phyloP scores from a whole-genome alignment of 1,140 invertebrate genomes.

The Drosophila gunungcola region DNA sequence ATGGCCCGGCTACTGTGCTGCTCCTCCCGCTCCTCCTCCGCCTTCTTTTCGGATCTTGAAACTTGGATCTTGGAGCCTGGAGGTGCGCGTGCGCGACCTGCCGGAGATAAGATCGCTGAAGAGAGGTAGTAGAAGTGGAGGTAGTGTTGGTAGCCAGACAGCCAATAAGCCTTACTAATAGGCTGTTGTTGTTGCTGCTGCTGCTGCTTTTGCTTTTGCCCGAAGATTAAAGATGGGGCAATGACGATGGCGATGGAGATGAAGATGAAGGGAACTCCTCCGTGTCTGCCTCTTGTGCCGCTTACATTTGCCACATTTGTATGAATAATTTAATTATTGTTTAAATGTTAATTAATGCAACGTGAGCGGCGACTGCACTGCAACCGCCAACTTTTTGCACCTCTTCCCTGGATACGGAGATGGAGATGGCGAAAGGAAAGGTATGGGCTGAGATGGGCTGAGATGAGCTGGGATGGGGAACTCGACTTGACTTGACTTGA shows the following conservation, averaged over 20 bases:
- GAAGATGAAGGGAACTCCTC: constrained; percentile 34
- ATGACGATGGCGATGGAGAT: constrained; percentile 34
- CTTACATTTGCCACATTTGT: constrained; percentile 79
- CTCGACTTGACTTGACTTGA: constrained; percentile 49
- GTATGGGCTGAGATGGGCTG: too few species aligned
- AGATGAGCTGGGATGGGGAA: too few species aligned
- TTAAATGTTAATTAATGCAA: constrained; percentile 85
- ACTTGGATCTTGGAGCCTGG: constrained; percentile 21
- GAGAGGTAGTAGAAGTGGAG: neutral
- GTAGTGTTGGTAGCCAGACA: constrained; percentile 25
- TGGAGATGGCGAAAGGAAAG: neutral
- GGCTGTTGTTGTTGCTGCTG: constrained; percentile 53
- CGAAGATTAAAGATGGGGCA: constrained; percentile 19
- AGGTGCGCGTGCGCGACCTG: constrained; percentile 76
- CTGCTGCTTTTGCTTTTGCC: neutral
- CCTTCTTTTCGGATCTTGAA: neutral
- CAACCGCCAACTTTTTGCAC: constrained; percentile 47
- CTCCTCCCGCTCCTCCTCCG: constrained; percentile 8
- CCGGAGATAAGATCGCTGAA: constrained; percentile 63
- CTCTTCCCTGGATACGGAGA: constrained; percentile 16
- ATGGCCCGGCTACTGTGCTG: constrained; percentile 41
- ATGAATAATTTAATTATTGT: constrained; percentile 85
- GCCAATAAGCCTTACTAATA: constrained; percentile 82
- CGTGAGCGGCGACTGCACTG: constrained; percentile 52
- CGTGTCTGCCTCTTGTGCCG: neutral